Evolutionary conservation across 2,113 vertebrate species (phyloP).

Genomic region (Glaucomys volans): DNA sequence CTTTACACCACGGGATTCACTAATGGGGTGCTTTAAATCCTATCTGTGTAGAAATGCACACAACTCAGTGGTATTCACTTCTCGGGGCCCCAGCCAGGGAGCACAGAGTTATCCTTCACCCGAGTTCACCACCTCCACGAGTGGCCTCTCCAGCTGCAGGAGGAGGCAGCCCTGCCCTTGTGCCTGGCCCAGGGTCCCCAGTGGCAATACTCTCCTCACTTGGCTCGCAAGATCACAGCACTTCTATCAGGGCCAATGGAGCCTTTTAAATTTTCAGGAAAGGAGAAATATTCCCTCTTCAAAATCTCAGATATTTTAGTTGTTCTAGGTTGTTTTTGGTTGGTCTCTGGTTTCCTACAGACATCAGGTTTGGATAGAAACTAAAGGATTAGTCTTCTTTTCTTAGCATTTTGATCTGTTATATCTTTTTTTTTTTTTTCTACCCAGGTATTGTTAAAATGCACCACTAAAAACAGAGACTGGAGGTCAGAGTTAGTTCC

Average conservation of each 20-base stretch:
- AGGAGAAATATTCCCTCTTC: background rate
- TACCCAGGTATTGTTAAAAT: background rate
- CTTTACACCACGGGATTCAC: background rate
- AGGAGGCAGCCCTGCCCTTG: rapidly evolving
- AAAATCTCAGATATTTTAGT: background rate
- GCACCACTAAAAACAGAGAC: background rate
- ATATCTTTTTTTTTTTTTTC: background rate
- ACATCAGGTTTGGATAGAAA: background rate
- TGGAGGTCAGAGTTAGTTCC: background rate
- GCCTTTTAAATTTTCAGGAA: background rate
- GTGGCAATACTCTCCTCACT: background rate
- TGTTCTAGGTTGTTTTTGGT: background rate
- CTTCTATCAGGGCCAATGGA: too few relatives aligned
- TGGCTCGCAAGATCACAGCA: background rate
- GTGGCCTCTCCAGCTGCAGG: background rate
- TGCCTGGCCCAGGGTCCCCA: rapidly evolving
- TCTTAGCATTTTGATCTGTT: background rate
- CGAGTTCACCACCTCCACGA: too few relatives aligned
- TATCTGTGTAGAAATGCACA: background rate
- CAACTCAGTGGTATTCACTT: background rate
- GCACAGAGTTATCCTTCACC: background rate
- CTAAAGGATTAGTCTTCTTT: background rate
- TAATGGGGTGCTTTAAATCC: background rate
- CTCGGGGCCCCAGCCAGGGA: background rate
- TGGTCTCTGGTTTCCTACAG: background rate